Percentiles rank a stretch among this genome's conserved stretches.
These are phyloP conservation scores for Augochlora pura DNA, from an alignment of 1,140 invertebrate genomes.

Conservation along the genomic window DNA sequence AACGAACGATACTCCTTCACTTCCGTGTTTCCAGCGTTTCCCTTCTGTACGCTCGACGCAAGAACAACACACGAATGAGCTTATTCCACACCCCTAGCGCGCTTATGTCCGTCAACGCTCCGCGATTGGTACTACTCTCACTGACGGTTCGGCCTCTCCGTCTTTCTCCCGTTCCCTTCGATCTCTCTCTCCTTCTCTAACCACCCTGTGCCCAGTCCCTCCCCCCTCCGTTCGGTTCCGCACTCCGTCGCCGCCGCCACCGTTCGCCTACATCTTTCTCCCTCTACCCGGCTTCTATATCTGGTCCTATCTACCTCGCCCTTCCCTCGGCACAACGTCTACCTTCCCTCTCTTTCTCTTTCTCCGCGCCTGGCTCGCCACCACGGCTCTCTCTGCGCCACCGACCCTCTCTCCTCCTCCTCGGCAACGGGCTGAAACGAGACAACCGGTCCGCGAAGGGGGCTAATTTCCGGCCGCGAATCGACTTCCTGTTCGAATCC, in stretches of 20 bases:
- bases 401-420: not conserved
- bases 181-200: not conserved
- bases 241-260: not conserved
- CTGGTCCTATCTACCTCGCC: constrained; percentile 1
- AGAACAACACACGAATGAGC: constrained; percentile 50
- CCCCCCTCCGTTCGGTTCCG: too few relatives aligned
- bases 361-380: not conserved
- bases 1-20: constrained; percentile 6
- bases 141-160: constrained; percentile 35
- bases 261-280: constrained; percentile 40
- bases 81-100: constrained; percentile 52
- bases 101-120: constrained; percentile 57
- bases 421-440: constrained; percentile 32
- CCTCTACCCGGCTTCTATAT: constrained; percentile 19
- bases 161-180: constrained; percentile 17
- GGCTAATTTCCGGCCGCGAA: constrained; percentile 60
- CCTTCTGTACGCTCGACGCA: constrained; percentile 31
- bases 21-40: constrained; percentile 28
- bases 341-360: not conserved
- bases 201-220: too few relatives aligned
- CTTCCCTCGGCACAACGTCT: not conserved
- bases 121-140: constrained; percentile 58
- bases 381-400: not conserved
- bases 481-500: constrained; percentile 55
- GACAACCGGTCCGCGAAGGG: constrained; percentile 44